A percentile compares a stretch with the other conserved stretches of the same genome.
Conservation (phyloP, 2,888 invertebrate species). For the Oxycera nigricornis region DNA sequence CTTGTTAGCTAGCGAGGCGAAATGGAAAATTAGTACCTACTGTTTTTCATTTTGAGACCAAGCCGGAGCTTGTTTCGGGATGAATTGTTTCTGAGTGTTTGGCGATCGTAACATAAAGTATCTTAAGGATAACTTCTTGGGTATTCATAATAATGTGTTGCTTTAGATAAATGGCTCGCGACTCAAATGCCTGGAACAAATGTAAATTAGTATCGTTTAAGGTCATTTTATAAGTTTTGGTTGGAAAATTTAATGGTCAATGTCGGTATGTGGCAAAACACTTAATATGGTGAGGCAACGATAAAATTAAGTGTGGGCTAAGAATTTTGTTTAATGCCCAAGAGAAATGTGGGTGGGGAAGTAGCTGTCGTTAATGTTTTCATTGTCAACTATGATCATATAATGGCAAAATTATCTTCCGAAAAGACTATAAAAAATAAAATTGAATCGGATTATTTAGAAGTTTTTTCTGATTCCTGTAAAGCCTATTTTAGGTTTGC, state of each 20-base stretch:
- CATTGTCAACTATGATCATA: too few relatives aligned
- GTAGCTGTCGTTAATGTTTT: constrained; percentile 4
- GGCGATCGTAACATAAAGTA: too few relatives aligned
- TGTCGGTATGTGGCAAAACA: constrained; percentile 1
- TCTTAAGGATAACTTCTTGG: too few relatives aligned
- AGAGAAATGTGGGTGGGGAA: constrained; percentile 19
- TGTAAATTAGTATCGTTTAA: constrained; percentile 19
- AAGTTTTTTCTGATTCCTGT: too few relatives aligned
- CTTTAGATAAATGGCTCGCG: constrained; percentile 21
- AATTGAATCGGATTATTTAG: too few relatives aligned
- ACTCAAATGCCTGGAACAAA: constrained; percentile 4
- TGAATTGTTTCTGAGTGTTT: too few relatives aligned
- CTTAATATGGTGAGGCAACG: not conserved
- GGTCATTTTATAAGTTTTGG: not conserved
- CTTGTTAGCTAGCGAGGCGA: not conserved
- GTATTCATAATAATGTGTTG: too few relatives aligned
- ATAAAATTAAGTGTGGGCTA: not conserved
- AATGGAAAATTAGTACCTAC: not conserved
- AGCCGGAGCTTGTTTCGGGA: too few relatives aligned
- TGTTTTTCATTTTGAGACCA: too few relatives aligned
- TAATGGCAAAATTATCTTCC: too few relatives aligned
- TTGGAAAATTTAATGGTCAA: constrained; percentile 8
- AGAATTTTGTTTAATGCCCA: not conserved
- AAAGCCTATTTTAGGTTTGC: too few relatives aligned
- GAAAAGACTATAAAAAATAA: too few relatives aligned